A percentile compares a stretch with the other conserved stretches of the same genome.
These are phyloP conservation scores for Strigamia crassipes DNA, from an alignment of 2,888 invertebrate species.

Conservation along the genomic window DNA sequence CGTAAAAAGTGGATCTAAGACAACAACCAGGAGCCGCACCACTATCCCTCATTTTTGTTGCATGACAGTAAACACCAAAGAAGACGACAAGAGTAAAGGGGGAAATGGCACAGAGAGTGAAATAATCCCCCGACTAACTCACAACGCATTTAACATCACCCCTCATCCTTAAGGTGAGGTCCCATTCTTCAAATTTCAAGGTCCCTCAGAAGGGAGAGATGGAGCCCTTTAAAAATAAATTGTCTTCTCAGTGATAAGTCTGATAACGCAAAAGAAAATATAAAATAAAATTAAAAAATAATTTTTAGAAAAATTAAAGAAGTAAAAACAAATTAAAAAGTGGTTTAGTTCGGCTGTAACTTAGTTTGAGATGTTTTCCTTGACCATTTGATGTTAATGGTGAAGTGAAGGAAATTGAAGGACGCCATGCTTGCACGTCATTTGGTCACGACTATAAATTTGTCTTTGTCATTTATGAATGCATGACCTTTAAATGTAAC, in stretches of 20 bases:
- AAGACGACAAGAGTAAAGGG: background rate
- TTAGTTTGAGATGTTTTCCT: background rate
- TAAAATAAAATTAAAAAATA: background rate
- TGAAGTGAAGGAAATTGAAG: background rate
- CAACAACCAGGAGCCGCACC: background rate
- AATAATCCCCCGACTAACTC: background rate
- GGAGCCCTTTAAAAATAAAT: background rate
- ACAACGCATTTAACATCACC: background rate
- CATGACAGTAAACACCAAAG: background rate
- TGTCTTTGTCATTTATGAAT: conserved; percentile 8
- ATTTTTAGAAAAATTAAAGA: too few relatives aligned
- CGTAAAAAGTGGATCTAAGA: conserved; percentile 9
- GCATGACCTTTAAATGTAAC: background rate
- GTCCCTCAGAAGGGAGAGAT: background rate
- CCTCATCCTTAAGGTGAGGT: conserved; percentile 16
- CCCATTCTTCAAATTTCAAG: conserved; percentile 3
- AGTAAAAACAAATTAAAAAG: too few relatives aligned
- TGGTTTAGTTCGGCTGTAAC: background rate
- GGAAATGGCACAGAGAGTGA: background rate
- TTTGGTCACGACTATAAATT: conserved; percentile 12
- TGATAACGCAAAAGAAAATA: background rate
- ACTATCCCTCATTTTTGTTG: background rate
- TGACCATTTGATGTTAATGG: background rate
- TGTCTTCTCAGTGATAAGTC: background rate
- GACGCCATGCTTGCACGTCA: conserved; percentile 5